These are phyloP conservation scores for Paratrypauchen microcephalus DNA, from an alignment of 2,797 vertebrate species.

Conservation along the genomic window DNA sequence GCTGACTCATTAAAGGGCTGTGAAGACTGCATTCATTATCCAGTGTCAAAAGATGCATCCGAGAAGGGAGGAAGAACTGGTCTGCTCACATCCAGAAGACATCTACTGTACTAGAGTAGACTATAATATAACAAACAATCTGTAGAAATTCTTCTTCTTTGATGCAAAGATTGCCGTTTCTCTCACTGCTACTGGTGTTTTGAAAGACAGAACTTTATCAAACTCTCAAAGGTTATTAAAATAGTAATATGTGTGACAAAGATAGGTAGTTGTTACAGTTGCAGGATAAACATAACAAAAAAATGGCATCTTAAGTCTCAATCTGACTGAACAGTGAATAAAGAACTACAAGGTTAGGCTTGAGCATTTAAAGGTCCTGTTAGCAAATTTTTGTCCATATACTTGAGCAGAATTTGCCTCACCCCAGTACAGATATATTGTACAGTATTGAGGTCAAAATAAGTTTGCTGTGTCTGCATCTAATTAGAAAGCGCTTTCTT, in stretches of 20 bases:
- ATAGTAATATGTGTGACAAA: background rate
- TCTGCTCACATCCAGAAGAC: conserved; percentile 26
- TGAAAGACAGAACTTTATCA: background rate
- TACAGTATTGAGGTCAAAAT: no score
- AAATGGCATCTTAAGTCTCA: no score
- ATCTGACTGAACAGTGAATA: no score
- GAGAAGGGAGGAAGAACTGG: conserved; percentile 26
- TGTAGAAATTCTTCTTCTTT: no score
- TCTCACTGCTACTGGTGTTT: background rate
- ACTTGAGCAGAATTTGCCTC: no score
- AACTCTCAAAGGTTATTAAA: background rate
- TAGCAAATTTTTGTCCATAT: no score
- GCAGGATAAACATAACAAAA: no score
- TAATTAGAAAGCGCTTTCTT: no score
- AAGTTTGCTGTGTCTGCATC: no score
- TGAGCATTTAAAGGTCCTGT: no score
- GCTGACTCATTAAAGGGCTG: conserved; percentile 27
- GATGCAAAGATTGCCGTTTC: background rate
- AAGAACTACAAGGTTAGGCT: no score
- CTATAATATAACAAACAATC: background rate
- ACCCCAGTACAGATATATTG: no score
- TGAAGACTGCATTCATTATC: conserved; percentile 22
- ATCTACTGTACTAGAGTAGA: conserved; percentile 41
- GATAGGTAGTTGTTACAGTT: background rate
- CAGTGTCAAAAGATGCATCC: conserved; percentile 16